Conservation (phyloP, 2,888 invertebrate genomes). For the Cephus pulcher region DNA sequence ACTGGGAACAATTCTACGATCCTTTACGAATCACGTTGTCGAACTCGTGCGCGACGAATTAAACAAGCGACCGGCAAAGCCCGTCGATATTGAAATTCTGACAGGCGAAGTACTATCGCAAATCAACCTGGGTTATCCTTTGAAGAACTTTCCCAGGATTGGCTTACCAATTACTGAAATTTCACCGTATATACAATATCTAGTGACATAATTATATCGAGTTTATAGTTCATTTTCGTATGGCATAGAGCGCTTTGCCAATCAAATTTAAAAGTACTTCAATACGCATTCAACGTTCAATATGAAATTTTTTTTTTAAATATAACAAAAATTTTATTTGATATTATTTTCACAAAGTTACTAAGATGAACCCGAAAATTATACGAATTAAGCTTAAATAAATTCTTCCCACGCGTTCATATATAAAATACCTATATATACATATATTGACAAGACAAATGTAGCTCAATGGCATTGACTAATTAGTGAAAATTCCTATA, state of each 20-base stretch:
- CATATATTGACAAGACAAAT: not conserved
- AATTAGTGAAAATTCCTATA: not conserved
- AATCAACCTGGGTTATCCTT: not conserved
- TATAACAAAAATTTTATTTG: not conserved
- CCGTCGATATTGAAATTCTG: not conserved
- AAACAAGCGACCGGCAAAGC: not conserved
- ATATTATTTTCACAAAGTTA: not conserved
- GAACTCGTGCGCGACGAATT: not conserved
- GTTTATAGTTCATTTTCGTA: not conserved
- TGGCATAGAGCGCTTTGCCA: not conserved
- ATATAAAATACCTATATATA: not conserved
- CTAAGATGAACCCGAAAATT: not conserved
- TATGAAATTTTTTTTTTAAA: not conserved
- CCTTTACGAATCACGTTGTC: not conserved
- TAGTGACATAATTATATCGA: not conserved
- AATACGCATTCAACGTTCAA: not conserved
- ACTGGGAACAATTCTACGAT: constrained; percentile 11
- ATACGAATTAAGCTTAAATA: not conserved
- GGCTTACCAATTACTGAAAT: not conserved
- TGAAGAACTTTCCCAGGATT: not conserved
- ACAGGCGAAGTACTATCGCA: not conserved
- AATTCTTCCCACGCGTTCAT: not conserved
- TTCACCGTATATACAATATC: not conserved
- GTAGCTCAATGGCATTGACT: not conserved
- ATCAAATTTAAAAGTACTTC: not conserved